Conservation (phyloP, 2,888 invertebrate genomes). For the Hipparchia semele region DNA sequence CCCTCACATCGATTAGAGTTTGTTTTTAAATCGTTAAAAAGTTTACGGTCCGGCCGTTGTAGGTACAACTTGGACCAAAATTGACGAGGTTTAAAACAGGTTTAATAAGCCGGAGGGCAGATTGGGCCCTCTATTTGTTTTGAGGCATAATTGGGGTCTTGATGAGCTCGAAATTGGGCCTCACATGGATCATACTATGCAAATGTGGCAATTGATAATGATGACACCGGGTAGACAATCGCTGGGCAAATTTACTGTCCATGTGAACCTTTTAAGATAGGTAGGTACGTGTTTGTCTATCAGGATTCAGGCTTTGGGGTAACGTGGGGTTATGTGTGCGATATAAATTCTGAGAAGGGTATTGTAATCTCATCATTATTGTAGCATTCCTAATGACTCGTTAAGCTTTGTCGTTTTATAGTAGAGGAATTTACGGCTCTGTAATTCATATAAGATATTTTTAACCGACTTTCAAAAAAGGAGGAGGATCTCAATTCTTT, state of each 20-base stretch:
- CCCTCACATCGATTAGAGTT: constrained; percentile 28
- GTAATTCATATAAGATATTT: too few species aligned
- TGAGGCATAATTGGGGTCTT: constrained; percentile 64
- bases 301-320: constrained; percentile 27
- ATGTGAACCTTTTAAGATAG: constrained; percentile 45
- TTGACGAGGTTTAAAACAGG: constrained; percentile 45
- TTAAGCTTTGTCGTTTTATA: not conserved
- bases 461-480: too few species aligned
- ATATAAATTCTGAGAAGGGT: constrained; percentile 29
- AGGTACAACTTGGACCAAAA: constrained; percentile 32
- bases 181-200: constrained; percentile 66
- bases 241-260: constrained; percentile 58
- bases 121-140: constrained; percentile 65
- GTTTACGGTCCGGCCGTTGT: constrained; percentile 31
- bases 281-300: constrained; percentile 38
- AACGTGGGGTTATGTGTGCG: constrained; percentile 23
- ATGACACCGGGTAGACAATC: constrained; percentile 55
- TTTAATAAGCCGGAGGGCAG: constrained; percentile 47
- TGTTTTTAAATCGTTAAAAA: constrained; percentile 36
- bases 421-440: not conserved
- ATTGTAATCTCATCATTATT: constrained; percentile 33
- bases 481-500: too few species aligned
- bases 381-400: constrained; percentile 17
- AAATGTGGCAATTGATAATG: constrained; percentile 71
- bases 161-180: constrained; percentile 65